Base-by-base conservation (phyloP, 2,797 vertebrate species). In the Darevskia nairensis region DNA sequence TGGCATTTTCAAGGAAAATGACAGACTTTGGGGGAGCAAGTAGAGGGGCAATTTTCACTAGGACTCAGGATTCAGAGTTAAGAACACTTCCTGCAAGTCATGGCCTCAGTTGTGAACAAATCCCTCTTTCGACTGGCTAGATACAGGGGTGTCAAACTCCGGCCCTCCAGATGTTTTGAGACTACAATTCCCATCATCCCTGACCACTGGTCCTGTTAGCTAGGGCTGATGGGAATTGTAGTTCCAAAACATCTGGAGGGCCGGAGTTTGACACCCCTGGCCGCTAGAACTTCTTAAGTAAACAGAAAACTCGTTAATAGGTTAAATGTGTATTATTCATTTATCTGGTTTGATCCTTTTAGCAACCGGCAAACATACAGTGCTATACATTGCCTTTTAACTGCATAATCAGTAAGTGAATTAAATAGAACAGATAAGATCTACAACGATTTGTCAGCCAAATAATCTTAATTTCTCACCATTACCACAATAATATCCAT, bases 401-500 rank as follows among this genome's bases (percentile, higher is more conserved):
- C 44, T 41, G 61, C 75, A 72, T 75, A 84, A 68, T 74, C 74
- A 21, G 2, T 2, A 72, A 90, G 90, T 32, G 84, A 7, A 87
- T 0, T 46, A 86, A 32, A 77, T 41, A 89, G 7, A 92, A 89
- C 89, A 35, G 68, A 23, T 15, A 27, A 39, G 71, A 35, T 66
- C 79, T n/a, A n/a, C 0, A 0, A 90, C 10, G 55, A 84, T 13
- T 88, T 23, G 87, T 77, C 81, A 86, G 59, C 19, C 32, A 91
- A 50, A 91, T 91, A 59, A 17, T 80, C 27, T 41, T 68, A 7
- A 9, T 68, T 80, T 85, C 85, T 78, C 71, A 59, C 25, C 39
- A 32, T 32, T 88, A 80, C 55, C 86, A 66, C 25, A 72, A 89
- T 68, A 93, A 35, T 21, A 87, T 71, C n/a, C 50, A 78, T 78